These are phyloP conservation scores for Trachelus tabidus DNA, from an alignment of 2,888 invertebrate genomes.

Conservation along the genomic window DNA sequence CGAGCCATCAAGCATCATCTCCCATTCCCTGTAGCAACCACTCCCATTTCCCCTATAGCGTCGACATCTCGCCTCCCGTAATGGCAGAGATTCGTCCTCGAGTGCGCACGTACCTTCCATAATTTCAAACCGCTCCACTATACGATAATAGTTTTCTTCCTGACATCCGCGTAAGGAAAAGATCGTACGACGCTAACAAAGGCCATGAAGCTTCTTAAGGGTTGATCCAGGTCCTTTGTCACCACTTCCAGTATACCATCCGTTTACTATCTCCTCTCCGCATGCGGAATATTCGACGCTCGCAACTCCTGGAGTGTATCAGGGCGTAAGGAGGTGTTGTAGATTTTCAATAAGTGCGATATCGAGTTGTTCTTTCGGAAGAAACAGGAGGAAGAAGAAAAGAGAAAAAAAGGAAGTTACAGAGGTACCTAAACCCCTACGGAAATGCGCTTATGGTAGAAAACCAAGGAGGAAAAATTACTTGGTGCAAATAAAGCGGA, in stretches of 20 bases:
- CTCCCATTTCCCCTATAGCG: neutral
- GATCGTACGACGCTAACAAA: neutral
- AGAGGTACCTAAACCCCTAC: neutral
- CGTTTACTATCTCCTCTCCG: neutral
- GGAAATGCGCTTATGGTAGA: neutral
- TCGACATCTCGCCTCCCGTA: constrained; percentile 1
- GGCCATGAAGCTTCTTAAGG: neutral
- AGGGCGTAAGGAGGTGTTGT: neutral
- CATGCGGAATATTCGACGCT: neutral
- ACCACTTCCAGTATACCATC: neutral
- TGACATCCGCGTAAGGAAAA: neutral
- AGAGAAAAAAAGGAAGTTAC: neutral
- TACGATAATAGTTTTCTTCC: constrained; percentile 13
- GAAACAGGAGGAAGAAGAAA: neutral
- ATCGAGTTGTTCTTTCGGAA: neutral
- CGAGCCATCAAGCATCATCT: constrained; percentile 5
- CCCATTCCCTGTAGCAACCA: neutral
- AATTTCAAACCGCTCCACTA: constrained; percentile 26
- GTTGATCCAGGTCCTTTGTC: neutral
- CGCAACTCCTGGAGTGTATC: neutral
- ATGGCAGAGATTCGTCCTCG: constrained; percentile 20
- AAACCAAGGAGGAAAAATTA: neutral
- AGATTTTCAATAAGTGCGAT: neutral
- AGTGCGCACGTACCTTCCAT: constrained; percentile 26
- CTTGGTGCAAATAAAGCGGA: neutral